Percentiles rank a stretch among this genome's conserved stretches.
Conservation (phyloP, 1,140 invertebrate genomes). For the Hydropsyche tenuis region DNA sequence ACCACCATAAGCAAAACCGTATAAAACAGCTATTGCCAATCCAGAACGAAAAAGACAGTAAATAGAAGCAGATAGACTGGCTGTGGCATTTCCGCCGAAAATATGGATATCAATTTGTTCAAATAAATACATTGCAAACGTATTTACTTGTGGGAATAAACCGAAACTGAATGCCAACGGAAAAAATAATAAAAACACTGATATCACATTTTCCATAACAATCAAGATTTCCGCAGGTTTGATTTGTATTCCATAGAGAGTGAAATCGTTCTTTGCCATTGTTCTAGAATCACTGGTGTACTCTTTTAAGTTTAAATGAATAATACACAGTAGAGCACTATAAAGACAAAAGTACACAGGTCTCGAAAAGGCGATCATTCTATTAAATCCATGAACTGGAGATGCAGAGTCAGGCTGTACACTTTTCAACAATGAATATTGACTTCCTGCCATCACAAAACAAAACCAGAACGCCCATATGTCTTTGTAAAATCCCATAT, state of each 20-base stretch:
- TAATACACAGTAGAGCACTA: constrained; percentile 74
- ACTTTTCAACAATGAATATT: constrained; percentile 97
- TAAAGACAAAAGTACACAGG: constrained; percentile 96
- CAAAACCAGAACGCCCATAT: constrained; percentile 94
- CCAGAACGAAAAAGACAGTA: constrained; percentile 86
- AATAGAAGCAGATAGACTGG: constrained; percentile 83
- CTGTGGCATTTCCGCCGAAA: constrained; percentile 96
- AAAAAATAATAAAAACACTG: constrained; percentile 87
- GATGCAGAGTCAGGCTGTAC: constrained; percentile 99
- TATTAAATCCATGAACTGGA: constrained; percentile 97
- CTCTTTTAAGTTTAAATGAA: constrained; percentile 66
- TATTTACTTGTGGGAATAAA: constrained; percentile 95
- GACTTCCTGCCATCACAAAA: constrained; percentile 94
- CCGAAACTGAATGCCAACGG: constrained; percentile 93
- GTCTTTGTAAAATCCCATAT: constrained; percentile 88
- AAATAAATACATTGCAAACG: constrained; percentile 92
- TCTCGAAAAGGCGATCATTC: constrained; percentile 90
- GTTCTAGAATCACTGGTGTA: constrained; percentile 54
- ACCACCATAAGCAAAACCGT: constrained; percentile 88
- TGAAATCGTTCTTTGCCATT: constrained; percentile 58
- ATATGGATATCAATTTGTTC: constrained; percentile 97
- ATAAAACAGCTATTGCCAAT: constrained; percentile 80
- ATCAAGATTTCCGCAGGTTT: constrained; percentile 72
- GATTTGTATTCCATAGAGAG: constrained; percentile 79
- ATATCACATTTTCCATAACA: constrained; percentile 74